Percentiles rank a stretch among this genome's conserved stretches.
Evolutionary conservation across 2,113 vertebrate species (phyloP).

Genomic region (Cyphomyrus plagiostoma): DNA sequence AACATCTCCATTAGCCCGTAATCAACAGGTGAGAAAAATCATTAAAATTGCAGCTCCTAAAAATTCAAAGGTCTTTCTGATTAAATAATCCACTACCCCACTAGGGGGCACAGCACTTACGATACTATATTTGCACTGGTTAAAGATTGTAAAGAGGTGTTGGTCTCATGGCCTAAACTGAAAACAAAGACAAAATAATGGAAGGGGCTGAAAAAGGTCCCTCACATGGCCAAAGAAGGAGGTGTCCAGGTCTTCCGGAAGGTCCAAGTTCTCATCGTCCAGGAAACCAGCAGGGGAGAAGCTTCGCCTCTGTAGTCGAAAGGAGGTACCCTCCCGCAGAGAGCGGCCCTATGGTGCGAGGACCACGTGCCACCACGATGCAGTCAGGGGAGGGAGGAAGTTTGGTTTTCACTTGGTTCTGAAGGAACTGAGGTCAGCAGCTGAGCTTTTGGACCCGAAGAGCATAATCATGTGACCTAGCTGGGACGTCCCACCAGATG

Average conservation of each 20-base stretch:
- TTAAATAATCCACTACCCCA: neutral
- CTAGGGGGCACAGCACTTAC: neutral
- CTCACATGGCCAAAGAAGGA: conserved; percentile 95
- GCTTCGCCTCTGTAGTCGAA: conserved; percentile 76
- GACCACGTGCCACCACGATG: neutral
- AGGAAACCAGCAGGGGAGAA: conserved; percentile 92
- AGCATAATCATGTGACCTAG: neutral
- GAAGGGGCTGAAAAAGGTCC: neutral
- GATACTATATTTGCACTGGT: neutral
- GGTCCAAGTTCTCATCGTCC: conserved; percentile 88
- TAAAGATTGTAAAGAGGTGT: neutral
- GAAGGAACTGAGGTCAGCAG: neutral
- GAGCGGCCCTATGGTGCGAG: conserved; percentile 73
- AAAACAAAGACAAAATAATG: neutral
- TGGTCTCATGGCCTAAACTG: neutral
- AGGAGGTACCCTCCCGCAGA: conserved; percentile 69
- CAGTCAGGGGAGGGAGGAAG: neutral
- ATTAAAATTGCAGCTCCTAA: neutral
- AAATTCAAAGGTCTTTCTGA: neutral
- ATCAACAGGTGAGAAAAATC: neutral
- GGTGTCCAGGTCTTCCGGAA: conserved; percentile 89
- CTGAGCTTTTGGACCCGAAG: neutral
- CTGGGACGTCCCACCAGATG: neutral
- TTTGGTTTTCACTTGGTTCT: neutral
- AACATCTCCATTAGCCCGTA: neutral